Base-by-base conservation (phyloP, 1,140 invertebrate species). In the Lepidurus arcticus region DNA sequence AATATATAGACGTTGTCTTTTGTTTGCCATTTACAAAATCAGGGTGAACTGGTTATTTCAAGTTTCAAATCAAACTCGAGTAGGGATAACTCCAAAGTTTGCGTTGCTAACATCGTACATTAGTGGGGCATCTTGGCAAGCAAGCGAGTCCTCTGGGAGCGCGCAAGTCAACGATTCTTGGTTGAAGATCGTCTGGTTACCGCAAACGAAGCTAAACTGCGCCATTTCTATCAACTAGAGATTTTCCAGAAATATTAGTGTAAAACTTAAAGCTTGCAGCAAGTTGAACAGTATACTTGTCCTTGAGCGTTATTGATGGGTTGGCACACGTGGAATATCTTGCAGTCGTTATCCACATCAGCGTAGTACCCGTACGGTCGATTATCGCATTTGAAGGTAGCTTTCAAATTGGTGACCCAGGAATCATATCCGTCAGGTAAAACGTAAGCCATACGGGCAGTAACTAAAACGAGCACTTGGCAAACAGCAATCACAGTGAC, bases 251-350 rank as follows among this genome's bases (percentile, higher is more conserved):
- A 21, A 9, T 1, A 43, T 34, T 44, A 44, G 16, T 34, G 9
- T 42, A 9, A 44, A 45, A 42, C 5, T 47, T 44, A 13, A 42
- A 76, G 13, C 75, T 42, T 47, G 34, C 3, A 74, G 34, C 34
- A 3, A 34, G 34, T 34, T 34, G 2, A 34, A 75, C n/a, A 75
- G 16, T 74, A 21, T 78, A 45, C 42, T 16, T 79, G 76, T 42
- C 83, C 83, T 45, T 80, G 80, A 24, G 81, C 80, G 42, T 79
- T 79, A 44, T 47, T 76, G 44, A 81, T 73, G 10, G 84, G 83
- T 34, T 83, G 74, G 81, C 84, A 85, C 44, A 85, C 82, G 80
- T 85, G 84, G 82, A 85, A 85, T 77, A 85, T 81, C 74, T 83
- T 78, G 80, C 84, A 85, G 77, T 85, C 80, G 81, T 85, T 85